These are phyloP conservation scores for Resseliella maxima DNA, from an alignment of 2,888 invertebrate species.

Conservation along the genomic window DNA sequence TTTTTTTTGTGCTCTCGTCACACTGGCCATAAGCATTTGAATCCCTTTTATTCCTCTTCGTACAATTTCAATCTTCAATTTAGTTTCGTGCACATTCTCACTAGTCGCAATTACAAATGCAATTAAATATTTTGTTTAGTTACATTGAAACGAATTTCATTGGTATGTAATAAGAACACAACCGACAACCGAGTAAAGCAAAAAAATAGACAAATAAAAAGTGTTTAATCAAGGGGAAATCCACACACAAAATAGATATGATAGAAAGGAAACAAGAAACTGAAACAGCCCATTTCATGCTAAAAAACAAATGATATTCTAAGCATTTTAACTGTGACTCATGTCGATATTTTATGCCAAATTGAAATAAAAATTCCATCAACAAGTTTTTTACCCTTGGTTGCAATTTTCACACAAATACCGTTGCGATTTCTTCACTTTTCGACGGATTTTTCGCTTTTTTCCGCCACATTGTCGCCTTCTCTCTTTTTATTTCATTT, in stretches of 20 bases:
- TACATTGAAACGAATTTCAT: neutral
- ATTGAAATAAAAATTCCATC: neutral
- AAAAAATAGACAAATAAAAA: neutral
- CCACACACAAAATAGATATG: neutral
- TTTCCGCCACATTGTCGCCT: too few species aligned
- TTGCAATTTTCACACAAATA: neutral
- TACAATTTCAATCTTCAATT: neutral
- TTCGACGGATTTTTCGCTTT: neutral
- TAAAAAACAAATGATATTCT: neutral
- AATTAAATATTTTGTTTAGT: conserved; percentile 36
- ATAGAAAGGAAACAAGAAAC: too few species aligned
- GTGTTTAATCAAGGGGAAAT: neutral
- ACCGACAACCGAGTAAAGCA: neutral
- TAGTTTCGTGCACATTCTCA: neutral
- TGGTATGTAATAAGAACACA: too few species aligned
- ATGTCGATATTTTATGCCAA: too few species aligned
- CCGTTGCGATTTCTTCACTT: neutral
- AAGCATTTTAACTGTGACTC: neutral
- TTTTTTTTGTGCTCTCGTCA: neutral
- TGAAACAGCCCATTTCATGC: neutral
- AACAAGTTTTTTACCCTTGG: neutral
- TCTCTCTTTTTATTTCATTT: too few species aligned
- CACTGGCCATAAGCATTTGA: too few species aligned
- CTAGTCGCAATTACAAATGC: conserved; percentile 12
- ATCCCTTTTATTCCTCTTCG: neutral